Conservation (phyloP, 1,140 invertebrate species). For the Drosophila insularis region DNA sequence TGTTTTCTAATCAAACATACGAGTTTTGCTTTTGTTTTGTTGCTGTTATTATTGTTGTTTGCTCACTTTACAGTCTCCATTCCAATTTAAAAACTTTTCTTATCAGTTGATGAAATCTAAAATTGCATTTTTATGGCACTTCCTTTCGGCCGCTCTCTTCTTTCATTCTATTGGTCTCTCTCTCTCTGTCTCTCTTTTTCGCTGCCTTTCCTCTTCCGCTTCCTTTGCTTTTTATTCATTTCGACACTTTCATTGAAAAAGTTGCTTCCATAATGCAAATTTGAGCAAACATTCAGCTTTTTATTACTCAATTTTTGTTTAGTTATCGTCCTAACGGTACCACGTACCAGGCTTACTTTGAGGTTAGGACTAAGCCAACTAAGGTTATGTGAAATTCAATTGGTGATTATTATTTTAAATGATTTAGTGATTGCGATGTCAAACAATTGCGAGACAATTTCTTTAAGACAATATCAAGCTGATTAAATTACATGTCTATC, state of each 20-base stretch:
- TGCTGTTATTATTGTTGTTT: conserved; percentile 30
- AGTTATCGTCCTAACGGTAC: conserved; percentile 18
- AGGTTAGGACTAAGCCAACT: conserved; percentile 17
- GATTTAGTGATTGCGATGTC: not conserved
- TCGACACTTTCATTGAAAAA: conserved; percentile 66
- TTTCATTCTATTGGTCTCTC: not conserved
- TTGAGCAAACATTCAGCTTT: conserved; percentile 11
- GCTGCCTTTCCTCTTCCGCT: conserved; percentile 18
- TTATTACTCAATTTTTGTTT: conserved; percentile 35
- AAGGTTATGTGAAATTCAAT: not conserved
- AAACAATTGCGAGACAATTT: conserved; percentile 7
- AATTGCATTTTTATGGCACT: conserved; percentile 68
- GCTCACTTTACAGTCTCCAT: conserved; percentile 75
- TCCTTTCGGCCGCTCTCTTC: not conserved
- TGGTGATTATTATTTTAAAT: not conserved
- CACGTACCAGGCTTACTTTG: conserved; percentile 24
- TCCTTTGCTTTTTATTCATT: not conserved
- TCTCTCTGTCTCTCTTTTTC: not conserved
- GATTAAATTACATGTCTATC: conserved; percentile 64
- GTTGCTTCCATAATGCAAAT: conserved; percentile 42
- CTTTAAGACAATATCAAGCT: conserved; percentile 49
- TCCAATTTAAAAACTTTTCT: conserved; percentile 81
- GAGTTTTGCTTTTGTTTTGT: conserved; percentile 37
- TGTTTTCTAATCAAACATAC: conserved; percentile 71
- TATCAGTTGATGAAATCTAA: conserved; percentile 80